Evolutionary conservation across 53 echinoderm and acorn worm species (phyloP).

Genomic region (Apostichopus leukothele): DNA sequence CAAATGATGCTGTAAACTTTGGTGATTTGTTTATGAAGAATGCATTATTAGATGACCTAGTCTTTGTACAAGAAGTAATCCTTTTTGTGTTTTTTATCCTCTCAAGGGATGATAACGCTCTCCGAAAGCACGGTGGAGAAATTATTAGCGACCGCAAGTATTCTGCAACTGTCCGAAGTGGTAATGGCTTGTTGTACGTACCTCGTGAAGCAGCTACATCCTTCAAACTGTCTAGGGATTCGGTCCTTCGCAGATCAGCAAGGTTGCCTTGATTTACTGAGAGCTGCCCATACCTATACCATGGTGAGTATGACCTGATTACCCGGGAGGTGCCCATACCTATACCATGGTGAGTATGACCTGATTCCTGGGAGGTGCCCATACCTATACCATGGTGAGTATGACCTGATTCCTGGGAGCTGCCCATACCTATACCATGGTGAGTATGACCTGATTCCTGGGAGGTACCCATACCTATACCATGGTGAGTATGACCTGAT

Average conservation of each 20-base stretch:
- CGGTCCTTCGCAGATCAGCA: constrained; percentile 94
- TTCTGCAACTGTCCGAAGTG: constrained; percentile 91
- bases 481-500: too few species aligned
- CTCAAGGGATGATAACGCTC: constrained; percentile 66
- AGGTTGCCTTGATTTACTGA: constrained; percentile 88
- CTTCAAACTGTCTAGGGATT: constrained; percentile 98
- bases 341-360: too few species aligned
- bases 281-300: constrained; percentile 91
- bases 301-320: constrained; percentile 62
- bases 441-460: not conserved
- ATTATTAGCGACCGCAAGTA: constrained; percentile 89
- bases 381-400: too few species aligned
- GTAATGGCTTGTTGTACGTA: constrained; percentile 94
- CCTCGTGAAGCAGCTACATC: constrained; percentile 96
- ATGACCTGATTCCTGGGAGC: too few species aligned
- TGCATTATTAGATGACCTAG: too few species aligned
- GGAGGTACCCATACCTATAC: too few species aligned
- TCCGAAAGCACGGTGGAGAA: constrained; percentile 84
- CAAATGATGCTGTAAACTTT: too few species aligned
- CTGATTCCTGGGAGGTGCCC: too few species aligned
- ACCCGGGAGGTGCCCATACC: not conserved
- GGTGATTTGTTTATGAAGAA: too few species aligned
- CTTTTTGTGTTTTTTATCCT: not conserved
- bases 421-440: constrained; percentile 78
- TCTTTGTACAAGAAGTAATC: too few species aligned